phyloP scores from a whole-genome alignment of 2,888 invertebrate genomes.

The Ophioninae sp. region DNA sequence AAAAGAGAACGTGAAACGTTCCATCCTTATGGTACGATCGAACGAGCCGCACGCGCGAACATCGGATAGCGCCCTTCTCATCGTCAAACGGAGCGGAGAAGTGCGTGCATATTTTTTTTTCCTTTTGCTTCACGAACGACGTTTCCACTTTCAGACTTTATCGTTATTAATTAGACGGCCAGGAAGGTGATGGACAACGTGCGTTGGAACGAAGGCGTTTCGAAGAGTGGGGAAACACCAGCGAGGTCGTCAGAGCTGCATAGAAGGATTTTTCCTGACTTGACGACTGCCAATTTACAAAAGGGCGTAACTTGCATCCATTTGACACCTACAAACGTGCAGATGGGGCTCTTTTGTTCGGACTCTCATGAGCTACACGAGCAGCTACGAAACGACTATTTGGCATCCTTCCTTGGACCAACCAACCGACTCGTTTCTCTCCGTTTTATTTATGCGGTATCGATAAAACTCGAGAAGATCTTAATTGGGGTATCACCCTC shows the following conservation, averaged over 20 bases:
- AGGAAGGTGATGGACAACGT: constrained; percentile 51
- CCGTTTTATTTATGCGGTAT: constrained; percentile 43
- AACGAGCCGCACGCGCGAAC: constrained; percentile 44
- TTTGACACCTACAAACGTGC: neutral
- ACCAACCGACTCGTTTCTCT: constrained; percentile 6
- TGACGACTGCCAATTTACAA: neutral
- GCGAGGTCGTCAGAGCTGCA: neutral
- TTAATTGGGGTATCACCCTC: constrained; percentile 51
- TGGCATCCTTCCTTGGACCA: neutral
- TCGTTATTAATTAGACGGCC: constrained; percentile 68
- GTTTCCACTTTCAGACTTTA: constrained; percentile 68
- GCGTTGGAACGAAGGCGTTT: neutral
- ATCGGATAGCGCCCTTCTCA: constrained; percentile 36
- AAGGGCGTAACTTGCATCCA: neutral
- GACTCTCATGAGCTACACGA: neutral
- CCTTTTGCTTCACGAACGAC: neutral
- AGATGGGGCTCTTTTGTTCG: neutral
- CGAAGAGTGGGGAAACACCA: constrained; percentile 15
- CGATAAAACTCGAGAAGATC: constrained; percentile 42
- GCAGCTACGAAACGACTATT: constrained; percentile 29
- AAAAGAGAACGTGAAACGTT: constrained; percentile 34
- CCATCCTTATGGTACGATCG: constrained; percentile 27
- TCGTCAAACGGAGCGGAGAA: neutral
- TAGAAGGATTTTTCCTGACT: neutral
- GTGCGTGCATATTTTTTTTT: constrained; percentile 19